These are phyloP conservation scores for Cantharis flavilabris DNA, from an alignment of 2,888 invertebrate genomes.

Conservation along the genomic window DNA sequence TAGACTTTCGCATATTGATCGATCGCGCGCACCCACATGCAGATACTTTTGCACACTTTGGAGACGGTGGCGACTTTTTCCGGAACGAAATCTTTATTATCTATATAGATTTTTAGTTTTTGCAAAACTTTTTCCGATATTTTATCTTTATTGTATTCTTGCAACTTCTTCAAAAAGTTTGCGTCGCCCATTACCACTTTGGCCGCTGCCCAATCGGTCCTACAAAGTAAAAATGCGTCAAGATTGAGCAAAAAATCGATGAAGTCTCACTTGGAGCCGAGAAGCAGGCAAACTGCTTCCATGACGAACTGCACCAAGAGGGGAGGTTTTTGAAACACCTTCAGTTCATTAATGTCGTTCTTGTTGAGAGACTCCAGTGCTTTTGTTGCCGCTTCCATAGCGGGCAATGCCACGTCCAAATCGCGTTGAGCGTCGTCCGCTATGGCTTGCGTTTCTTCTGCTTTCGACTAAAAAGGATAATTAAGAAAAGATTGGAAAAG, in stretches of 20 bases:
- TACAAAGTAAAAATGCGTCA: constrained; percentile 48
- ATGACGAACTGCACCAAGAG: constrained; percentile 85
- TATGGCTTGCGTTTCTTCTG: constrained; percentile 79
- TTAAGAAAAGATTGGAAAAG: neutral
- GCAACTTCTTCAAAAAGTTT: constrained; percentile 80
- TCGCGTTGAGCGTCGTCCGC: constrained; percentile 87
- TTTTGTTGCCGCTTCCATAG: constrained; percentile 80
- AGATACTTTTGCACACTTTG: constrained; percentile 87
- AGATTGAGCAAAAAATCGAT: neutral
- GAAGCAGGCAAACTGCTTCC: constrained; percentile 87
- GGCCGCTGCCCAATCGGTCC: constrained; percentile 85
- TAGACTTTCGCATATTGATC: constrained; percentile 88
- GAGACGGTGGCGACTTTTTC: constrained; percentile 83
- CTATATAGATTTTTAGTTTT: constrained; percentile 81
- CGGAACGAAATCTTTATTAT: constrained; percentile 84
- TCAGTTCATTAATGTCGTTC: constrained; percentile 87
- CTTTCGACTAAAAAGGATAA: constrained; percentile 67
- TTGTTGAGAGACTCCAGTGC: constrained; percentile 86
- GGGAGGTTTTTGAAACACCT: constrained; percentile 88
- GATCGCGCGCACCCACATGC: constrained; percentile 91
- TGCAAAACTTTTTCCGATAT: constrained; percentile 76
- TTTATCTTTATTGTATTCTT: constrained; percentile 86
- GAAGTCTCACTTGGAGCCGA: constrained; percentile 74
- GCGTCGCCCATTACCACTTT: constrained; percentile 81
- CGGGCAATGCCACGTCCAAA: constrained; percentile 84